Evolutionary conservation across 1,140 invertebrate species (phyloP).

Genomic region (Drosophila burlai): DNA sequence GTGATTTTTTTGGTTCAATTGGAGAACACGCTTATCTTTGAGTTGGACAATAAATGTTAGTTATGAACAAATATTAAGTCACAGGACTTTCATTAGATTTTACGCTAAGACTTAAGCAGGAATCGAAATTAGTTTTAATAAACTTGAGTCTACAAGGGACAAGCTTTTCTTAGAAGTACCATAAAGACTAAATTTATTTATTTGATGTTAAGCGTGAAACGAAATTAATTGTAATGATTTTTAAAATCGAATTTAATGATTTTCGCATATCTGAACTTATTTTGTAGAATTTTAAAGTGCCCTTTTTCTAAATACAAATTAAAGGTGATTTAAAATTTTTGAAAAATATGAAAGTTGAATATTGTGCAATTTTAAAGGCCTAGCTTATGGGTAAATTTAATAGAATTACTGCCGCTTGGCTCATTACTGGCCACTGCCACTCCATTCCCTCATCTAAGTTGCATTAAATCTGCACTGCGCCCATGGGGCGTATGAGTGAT

Average conservation of each 20-base stretch:
- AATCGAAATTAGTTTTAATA: background rate
- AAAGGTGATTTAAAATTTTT: background rate
- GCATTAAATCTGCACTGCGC: conserved; percentile 32
- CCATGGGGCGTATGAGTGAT: conserved; percentile 70
- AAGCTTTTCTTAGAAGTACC: too few species aligned
- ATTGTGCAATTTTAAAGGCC: background rate
- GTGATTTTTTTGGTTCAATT: background rate
- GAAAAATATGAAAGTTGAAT: background rate
- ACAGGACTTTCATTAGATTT: background rate
- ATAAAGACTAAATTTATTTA: background rate
- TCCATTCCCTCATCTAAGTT: conserved; percentile 18
- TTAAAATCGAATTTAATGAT: background rate
- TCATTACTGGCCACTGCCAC: conserved; percentile 7
- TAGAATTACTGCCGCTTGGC: conserved; percentile 17
- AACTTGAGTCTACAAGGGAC: background rate
- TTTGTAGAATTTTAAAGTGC: too few species aligned
- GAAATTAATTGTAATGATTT: too few species aligned
- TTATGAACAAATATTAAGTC: background rate
- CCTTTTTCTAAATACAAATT: background rate
- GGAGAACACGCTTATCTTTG: background rate
- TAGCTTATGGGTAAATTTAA: conserved; percentile 4
- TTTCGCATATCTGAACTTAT: too few species aligned
- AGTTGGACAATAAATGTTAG: background rate
- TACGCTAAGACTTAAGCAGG: background rate
- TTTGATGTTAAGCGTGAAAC: too few species aligned